Base-by-base conservation (phyloP, 1,140 invertebrate genomes). In the Elymnias hypermnestra region DNA sequence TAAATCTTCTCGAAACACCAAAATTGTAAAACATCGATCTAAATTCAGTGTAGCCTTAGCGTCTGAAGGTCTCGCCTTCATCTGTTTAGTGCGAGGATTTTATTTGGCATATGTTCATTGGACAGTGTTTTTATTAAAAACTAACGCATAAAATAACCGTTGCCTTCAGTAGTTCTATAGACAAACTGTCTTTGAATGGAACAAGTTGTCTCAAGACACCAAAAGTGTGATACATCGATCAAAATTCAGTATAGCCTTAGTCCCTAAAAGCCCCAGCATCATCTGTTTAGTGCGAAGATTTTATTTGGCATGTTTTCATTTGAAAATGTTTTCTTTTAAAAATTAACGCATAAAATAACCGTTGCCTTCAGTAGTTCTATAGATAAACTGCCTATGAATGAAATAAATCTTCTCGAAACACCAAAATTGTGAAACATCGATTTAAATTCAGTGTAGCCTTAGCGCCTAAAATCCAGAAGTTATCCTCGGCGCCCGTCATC, bases 231-330 rank as follows among this genome's bases (percentile, higher is more conserved):
- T 38, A 29, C 22, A 35, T 28, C 35, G 35, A 40, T 44, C 26
- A 31, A 51, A 51, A 51, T 51, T 51, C 41, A 38, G 13, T n/a
- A 15, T 36, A 29, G 41, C 17, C 25, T 35, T 21, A 36, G 9
- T 35, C 10, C 37, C 31, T 44, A 39, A 51, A 44, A 43, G 42
- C 40, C 26, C 13, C 35, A 43, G 70, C 73, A 71, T 69, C 75
- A 76, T 76, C 68, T 79, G 75, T 63, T 69, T 74, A 57, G 72
- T 60, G 43, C 40, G 23, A 41, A 59, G 63, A 63, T 79, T 79
- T 74, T 72, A 79, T 79, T 79, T 69, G 65, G 63, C 55, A 53
- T 57, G n/a, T n/a, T n/a, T n/a, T n/a, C n/a, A n/a, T n/a, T n/a
- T n/a, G n/a, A n/a, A n/a, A n/a, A n/a, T n/a, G n/a, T n/a, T n/a